Conservation (phyloP, 2,113 vertebrate species). For the Romanogobio albipinnatus region DNA sequence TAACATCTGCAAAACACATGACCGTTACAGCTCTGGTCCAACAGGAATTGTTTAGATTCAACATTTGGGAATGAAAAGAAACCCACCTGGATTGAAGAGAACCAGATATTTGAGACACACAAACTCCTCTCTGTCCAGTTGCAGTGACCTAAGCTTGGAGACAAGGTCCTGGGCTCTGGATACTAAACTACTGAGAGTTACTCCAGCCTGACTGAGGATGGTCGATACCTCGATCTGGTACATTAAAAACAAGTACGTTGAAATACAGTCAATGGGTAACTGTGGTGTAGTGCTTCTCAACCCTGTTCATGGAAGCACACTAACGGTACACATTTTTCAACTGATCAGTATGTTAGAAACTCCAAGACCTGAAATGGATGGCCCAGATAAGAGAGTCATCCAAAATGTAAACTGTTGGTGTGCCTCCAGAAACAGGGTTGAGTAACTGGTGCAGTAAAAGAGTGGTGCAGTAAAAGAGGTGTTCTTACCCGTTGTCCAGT, state of each 20-base stretch:
- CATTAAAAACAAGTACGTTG: not conserved
- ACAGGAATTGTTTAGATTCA: not conserved
- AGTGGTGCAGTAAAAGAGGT: not conserved
- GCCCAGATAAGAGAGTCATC: not conserved
- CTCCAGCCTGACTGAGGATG: slow-evolving; percentile 76
- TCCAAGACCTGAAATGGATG: not conserved
- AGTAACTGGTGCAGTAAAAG: not conserved
- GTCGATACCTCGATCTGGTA: slow-evolving; percentile 77
- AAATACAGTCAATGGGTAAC: not conserved
- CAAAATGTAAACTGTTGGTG: not conserved
- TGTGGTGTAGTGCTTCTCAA: not conserved
- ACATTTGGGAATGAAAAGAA: not conserved
- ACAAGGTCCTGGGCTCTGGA: slow-evolving; percentile 79
- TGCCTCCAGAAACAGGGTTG: not conserved
- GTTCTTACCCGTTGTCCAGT: slow-evolving; percentile 78
- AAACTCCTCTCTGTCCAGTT: slow-evolving; percentile 79
- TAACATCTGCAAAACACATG: slow-evolving; percentile 71
- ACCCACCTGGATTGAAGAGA: slow-evolving; percentile 80
- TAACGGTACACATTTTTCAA: not conserved
- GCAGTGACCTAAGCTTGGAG: slow-evolving; percentile 75
- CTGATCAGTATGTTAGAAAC: not conserved
- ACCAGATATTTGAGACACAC: slow-evolving; percentile 81
- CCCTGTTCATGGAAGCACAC: not conserved
- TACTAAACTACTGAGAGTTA: slow-evolving; percentile 73
- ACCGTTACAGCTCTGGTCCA: not conserved